Evolutionary conservation across 1,140 invertebrate genomes (phyloP).

Genomic region (Propsilocerus akamusi): DNA sequence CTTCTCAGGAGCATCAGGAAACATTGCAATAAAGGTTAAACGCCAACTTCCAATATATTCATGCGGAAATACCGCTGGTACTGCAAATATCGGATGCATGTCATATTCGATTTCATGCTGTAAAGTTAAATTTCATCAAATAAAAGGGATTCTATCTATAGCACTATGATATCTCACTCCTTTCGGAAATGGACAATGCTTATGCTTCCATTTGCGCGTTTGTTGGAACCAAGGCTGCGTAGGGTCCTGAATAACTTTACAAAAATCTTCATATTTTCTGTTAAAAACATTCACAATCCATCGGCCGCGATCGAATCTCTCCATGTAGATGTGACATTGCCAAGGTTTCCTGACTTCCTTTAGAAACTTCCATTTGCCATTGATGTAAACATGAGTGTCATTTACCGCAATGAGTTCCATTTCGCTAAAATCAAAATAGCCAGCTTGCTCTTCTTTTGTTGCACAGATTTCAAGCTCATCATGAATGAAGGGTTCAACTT

Average conservation of each 20-base stretch:
- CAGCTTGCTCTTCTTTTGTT: background rate
- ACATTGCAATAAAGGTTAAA: background rate
- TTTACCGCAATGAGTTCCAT: background rate
- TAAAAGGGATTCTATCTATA: background rate
- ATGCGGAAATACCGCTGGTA: background rate
- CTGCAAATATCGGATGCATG: background rate
- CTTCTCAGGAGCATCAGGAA: background rate
- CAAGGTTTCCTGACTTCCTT: background rate
- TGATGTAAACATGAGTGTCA: background rate
- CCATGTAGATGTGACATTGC: background rate
- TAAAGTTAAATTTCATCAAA: background rate
- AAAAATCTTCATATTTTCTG: background rate
- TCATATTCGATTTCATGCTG: background rate
- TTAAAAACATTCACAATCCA: background rate
- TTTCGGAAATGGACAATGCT: background rate
- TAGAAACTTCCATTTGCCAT: background rate
- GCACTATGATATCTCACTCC: background rate
- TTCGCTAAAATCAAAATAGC: background rate
- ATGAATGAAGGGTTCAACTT: too few relatives aligned
- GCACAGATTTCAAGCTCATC: background rate
- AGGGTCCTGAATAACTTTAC: background rate
- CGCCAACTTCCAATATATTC: background rate
- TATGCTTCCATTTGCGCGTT: background rate
- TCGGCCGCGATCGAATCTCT: background rate
- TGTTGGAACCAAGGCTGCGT: background rate